phyloP scores from a whole-genome alignment of 1,140 invertebrate species.

The Zelostemma sp. region DNA sequence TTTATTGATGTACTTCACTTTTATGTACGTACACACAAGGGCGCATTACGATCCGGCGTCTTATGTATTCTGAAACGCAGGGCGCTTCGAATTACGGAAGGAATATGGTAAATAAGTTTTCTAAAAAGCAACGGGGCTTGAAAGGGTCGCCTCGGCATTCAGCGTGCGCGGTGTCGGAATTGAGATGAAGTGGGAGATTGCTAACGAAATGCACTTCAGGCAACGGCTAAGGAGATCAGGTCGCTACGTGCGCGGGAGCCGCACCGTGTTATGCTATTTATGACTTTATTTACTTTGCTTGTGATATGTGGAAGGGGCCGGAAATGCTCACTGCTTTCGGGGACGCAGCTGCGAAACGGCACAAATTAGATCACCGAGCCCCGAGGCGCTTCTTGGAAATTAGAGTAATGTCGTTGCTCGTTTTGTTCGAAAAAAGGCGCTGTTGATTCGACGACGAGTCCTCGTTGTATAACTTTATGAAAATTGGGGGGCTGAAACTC shows the following conservation, averaged over 20 bases:
- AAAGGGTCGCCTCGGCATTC: conserved; percentile 27
- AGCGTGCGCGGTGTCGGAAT: conserved; percentile 27
- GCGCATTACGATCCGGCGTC: conserved; percentile 29
- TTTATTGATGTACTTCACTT: conserved; percentile 41
- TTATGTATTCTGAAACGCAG: conserved; percentile 28
- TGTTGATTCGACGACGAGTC: too few species aligned
- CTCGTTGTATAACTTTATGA: too few species aligned
- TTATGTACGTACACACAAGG: conserved; percentile 39
- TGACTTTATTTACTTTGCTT: conserved; percentile 12
- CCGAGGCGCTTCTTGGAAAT: not conserved
- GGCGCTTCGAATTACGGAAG: conserved; percentile 35
- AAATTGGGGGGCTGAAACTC: too few species aligned
- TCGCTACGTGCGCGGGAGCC: conserved; percentile 10
- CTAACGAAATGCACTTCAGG: conserved; percentile 33
- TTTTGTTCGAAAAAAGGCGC: too few species aligned
- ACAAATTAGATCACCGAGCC: not conserved
- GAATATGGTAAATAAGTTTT: conserved; percentile 47
- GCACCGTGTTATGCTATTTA: conserved; percentile 15
- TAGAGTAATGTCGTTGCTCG: too few species aligned
- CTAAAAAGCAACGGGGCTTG: conserved; percentile 33
- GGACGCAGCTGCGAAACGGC: not conserved
- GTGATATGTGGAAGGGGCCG: not conserved
- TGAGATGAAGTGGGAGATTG: conserved; percentile 26
- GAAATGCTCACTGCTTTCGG: too few species aligned
- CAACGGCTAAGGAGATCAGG: conserved; percentile 30